Evolutionary conservation across 2,888 invertebrate genomes (phyloP).

Genomic region (Dusona sp.): DNA sequence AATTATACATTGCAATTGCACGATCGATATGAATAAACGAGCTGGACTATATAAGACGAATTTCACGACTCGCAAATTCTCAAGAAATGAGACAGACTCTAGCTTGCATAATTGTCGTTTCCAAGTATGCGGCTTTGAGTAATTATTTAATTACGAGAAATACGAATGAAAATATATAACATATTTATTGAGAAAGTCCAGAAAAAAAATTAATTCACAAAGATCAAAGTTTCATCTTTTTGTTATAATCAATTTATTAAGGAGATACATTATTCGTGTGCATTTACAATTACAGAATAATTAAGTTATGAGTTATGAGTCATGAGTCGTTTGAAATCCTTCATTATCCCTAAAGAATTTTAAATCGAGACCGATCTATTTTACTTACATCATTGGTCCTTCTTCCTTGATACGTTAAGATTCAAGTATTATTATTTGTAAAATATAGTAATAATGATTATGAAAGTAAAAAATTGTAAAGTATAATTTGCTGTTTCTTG

Average conservation of each 20-base stretch:
- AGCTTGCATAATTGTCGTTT: neutral
- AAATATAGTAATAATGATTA: neutral
- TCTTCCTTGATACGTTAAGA: no score
- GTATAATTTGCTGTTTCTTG: neutral
- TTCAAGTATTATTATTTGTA: no score
- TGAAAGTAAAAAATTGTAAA: neutral
- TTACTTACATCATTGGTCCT: no score
- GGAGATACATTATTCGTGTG: no score
- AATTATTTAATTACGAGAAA: neutral
- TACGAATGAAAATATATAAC: neutral
- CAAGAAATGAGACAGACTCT: constrained; percentile 11
- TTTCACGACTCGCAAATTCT: neutral
- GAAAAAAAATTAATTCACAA: neutral
- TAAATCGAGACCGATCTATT: neutral
- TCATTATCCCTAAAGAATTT: neutral
- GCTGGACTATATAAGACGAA: neutral
- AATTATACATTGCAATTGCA: neutral
- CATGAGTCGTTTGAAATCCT: no score
- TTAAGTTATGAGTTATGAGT: no score
- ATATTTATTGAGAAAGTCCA: neutral
- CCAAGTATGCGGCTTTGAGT: neutral
- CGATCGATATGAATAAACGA: constrained; percentile 31
- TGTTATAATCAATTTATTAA: no score
- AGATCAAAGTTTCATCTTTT: neutral
- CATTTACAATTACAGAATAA: no score